phyloP scores from a whole-genome alignment of 2,113 vertebrate species.

The Pogonocichla stellata region DNA sequence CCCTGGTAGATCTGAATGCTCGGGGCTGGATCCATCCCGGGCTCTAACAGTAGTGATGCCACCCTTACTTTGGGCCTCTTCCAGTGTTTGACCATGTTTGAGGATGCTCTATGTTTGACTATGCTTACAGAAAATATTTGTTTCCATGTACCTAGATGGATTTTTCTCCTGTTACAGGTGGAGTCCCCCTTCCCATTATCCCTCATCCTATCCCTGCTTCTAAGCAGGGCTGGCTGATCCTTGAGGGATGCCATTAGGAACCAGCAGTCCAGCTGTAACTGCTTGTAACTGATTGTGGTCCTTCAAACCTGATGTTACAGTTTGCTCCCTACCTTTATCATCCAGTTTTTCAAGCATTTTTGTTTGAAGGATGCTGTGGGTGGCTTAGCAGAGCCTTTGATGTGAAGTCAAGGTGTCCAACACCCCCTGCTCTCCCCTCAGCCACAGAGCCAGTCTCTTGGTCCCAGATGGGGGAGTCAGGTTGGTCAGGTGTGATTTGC shows the following conservation, averaged over 20 bases:
- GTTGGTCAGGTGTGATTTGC: not conserved
- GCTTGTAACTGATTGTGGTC: not conserved
- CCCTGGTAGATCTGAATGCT: not conserved
- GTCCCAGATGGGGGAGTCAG: not conserved
- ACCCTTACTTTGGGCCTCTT: not conserved
- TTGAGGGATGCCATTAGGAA: not conserved
- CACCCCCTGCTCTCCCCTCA: not conserved
- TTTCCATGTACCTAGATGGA: not conserved
- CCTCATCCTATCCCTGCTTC: not conserved
- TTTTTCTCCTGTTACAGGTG: not conserved
- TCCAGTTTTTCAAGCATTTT: not conserved
- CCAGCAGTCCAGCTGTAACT: not conserved
- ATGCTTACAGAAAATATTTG: rapidly evolving
- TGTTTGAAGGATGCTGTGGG: not conserved
- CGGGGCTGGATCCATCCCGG: rapidly evolving
- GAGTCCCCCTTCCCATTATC: not conserved
- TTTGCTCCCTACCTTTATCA: not conserved
- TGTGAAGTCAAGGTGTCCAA: not conserved
- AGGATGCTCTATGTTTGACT: not conserved
- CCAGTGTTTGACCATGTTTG: not conserved
- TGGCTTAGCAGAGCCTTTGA: not conserved
- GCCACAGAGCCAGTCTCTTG: not conserved
- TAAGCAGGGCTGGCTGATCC: not conserved
- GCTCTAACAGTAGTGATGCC: not conserved
- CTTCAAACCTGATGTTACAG: not conserved